Percentiles rank a stretch among this genome's conserved stretches.
phyloP scores from a whole-genome alignment of 1,140 invertebrate genomes.

The Ips nitidus region DNA sequence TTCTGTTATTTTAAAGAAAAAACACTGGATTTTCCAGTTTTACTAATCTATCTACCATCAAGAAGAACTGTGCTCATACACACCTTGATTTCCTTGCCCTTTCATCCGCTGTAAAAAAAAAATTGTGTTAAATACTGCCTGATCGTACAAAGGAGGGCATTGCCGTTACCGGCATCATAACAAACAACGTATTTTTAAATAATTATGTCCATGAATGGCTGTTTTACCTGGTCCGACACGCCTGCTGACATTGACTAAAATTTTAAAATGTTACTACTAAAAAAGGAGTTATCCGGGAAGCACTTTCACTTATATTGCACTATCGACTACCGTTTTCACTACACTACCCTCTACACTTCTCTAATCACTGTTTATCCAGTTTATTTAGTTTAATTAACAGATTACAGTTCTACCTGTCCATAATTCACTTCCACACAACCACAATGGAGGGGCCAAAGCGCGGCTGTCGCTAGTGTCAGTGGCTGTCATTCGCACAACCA shows the following conservation, averaged over 20 bases:
- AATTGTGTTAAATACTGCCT: conserved; percentile 33
- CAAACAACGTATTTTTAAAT: background rate
- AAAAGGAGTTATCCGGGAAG: conserved; percentile 33
- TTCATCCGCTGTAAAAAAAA: conserved; percentile 78
- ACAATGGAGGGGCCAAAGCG: no score
- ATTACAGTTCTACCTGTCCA: no score
- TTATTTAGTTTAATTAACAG: no score
- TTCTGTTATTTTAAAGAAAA: no score
- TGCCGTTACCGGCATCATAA: no score
- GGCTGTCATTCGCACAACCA: no score
- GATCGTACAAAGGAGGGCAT: background rate
- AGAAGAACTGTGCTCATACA: conserved; percentile 41
- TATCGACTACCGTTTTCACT: conserved; percentile 1
- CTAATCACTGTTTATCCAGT: conserved; percentile 6
- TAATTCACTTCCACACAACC: no score
- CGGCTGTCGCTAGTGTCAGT: no score
- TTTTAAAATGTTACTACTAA: conserved; percentile 38
- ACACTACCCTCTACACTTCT: conserved; percentile 8
- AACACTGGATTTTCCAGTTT: no score
- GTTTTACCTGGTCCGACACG: conserved; percentile 68
- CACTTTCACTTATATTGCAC: conserved; percentile 40
- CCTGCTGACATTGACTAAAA: conserved; percentile 67
- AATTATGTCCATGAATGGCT: conserved; percentile 41
- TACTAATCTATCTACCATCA: no score
- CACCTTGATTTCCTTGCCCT: conserved; percentile 84